Conservation (phyloP, 2,797 vertebrate species). For the Agapornis canus region DNA sequence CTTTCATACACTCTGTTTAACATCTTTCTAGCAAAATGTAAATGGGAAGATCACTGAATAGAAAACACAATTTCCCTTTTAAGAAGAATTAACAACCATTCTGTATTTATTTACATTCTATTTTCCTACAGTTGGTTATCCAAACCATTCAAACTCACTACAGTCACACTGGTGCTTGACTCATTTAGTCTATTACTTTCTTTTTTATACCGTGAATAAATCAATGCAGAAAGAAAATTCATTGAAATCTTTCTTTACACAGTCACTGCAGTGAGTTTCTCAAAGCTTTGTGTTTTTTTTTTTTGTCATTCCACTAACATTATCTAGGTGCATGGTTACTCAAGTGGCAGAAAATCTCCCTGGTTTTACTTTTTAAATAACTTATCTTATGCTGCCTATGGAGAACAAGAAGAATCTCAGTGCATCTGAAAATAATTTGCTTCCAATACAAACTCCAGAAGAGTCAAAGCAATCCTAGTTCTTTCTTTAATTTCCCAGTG, state of each 20-base stretch:
- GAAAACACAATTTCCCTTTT: neutral
- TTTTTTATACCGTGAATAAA: neutral
- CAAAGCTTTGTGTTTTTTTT: neutral
- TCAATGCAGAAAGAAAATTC: neutral
- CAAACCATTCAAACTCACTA: neutral
- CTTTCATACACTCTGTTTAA: neutral
- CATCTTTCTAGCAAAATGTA: constrained; percentile 10
- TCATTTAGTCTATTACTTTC: neutral
- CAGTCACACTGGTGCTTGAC: neutral
- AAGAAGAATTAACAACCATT: neutral
- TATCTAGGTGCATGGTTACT: neutral
- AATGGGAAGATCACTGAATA: neutral
- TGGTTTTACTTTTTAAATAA: neutral
- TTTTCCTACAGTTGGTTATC: neutral
- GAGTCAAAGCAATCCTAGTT: neutral
- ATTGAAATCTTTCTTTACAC: neutral
- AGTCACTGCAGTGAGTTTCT: neutral
- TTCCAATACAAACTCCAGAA: neutral
- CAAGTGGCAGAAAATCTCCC: neutral
- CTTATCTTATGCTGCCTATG: neutral
- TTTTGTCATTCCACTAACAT: neutral
- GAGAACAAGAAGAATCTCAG: neutral
- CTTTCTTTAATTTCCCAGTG: neutral
- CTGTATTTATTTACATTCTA: neutral
- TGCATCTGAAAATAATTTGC: neutral